phyloP scores from a whole-genome alignment of 1,140 invertebrate genomes.

The Pseudomyrmex sp. region DNA sequence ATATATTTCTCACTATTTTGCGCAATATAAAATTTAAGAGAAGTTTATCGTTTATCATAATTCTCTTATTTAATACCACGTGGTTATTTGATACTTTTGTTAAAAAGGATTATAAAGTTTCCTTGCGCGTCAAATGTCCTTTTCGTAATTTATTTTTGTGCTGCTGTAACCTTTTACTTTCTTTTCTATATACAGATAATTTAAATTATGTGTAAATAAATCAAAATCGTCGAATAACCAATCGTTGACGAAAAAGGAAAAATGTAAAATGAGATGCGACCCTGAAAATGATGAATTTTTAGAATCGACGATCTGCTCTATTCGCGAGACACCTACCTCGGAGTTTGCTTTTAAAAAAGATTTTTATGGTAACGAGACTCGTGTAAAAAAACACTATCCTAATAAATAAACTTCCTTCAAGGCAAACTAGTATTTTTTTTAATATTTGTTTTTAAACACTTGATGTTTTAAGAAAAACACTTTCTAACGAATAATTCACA shows the following conservation, averaged over 20 bases:
- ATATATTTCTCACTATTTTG: background rate
- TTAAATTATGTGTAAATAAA: slow-evolving; percentile 1
- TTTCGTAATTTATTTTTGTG: background rate
- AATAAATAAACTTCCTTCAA: slow-evolving; percentile 2
- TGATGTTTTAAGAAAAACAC: background rate
- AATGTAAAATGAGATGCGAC: background rate
- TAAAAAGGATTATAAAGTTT: background rate
- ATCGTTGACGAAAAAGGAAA: slow-evolving; percentile 37
- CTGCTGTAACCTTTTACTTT: background rate
- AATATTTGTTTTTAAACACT: too few relatives aligned
- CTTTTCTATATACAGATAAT: background rate
- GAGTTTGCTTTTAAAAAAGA: slow-evolving; percentile 1
- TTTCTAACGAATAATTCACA: background rate
- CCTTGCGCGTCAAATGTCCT: background rate
- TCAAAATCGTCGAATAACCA: slow-evolving; percentile 7
- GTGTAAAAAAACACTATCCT: background rate
- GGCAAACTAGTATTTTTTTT: background rate
- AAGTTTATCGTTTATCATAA: background rate
- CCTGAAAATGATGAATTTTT: slow-evolving; percentile 52
- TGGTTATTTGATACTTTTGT: background rate
- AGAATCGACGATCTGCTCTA: background rate
- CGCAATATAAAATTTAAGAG: background rate
- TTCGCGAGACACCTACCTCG: background rate
- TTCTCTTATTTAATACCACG: too few relatives aligned
- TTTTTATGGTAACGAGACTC: background rate